Conservation (phyloP, 2,888 invertebrate genomes). For the Ochropleura leucogaster region DNA sequence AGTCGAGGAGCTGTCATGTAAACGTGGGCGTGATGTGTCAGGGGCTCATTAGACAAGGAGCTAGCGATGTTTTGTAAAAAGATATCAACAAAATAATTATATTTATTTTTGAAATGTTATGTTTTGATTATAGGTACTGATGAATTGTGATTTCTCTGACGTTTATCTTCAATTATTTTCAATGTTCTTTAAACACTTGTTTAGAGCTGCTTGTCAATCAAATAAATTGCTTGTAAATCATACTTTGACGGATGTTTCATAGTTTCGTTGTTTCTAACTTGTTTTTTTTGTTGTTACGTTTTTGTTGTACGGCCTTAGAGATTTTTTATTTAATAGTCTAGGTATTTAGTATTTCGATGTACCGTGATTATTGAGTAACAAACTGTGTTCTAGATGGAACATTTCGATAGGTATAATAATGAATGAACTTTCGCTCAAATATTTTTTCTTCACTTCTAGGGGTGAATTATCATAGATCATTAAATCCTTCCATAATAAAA, state of each 20-base stretch:
- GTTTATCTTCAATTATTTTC: conserved; percentile 37
- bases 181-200: conserved; percentile 44
- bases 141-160: conserved; percentile 27
- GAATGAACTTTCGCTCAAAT: neutral
- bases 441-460: neutral
- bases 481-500: neutral
- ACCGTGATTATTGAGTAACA: conserved; percentile 10
- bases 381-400: neutral
- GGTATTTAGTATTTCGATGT: neutral
- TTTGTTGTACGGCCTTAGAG: neutral
- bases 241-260: neutral
- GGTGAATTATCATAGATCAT: neutral
- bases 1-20: conserved; percentile 18
- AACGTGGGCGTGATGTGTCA: conserved; percentile 29
- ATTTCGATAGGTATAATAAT: neutral
- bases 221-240: conserved; percentile 15
- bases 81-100: neutral
- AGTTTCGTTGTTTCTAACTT: neutral
- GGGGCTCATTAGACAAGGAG: conserved; percentile 30
- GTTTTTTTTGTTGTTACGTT: neutral
- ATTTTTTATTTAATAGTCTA: neutral
- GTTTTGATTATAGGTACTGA: conserved; percentile 7
- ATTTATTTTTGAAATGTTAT: conserved; percentile 13
- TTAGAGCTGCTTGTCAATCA: conserved; percentile 44
- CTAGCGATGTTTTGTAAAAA: neutral